Evolutionary conservation across 2,888 invertebrate species (phyloP).

Genomic region (Dromius quadrimaculatus): DNA sequence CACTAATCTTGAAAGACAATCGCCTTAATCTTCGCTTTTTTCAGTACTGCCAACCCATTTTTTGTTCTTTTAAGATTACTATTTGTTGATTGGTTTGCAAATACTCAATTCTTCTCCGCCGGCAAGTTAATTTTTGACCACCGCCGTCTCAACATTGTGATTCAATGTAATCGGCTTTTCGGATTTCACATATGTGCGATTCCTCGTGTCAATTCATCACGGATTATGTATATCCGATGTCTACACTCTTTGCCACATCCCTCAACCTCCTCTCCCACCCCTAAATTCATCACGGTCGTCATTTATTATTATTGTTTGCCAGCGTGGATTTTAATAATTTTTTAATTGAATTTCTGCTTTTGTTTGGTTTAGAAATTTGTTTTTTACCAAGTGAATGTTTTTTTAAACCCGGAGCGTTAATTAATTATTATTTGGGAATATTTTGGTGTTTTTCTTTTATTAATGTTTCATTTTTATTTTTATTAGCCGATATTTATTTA

Average conservation of each 20-base stretch:
- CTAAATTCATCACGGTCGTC: too few species aligned
- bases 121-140: too few species aligned
- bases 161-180: conserved; percentile 55
- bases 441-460: conserved; percentile 6
- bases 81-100: too few species aligned
- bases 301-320: conserved; percentile 27
- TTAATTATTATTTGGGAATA: conserved; percentile 23
- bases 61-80: too few species aligned
- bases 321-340: conserved; percentile 36
- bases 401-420: conserved; percentile 27
- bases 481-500: not conserved
- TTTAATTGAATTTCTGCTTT: conserved; percentile 39
- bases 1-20: too few species aligned
- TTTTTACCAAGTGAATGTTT: conserved; percentile 30
- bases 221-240: conserved; percentile 57
- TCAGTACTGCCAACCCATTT: too few species aligned
- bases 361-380: conserved; percentile 29
- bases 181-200: conserved; percentile 57
- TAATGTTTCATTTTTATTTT: conserved; percentile 3
- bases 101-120: too few species aligned
- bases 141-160: conserved; percentile 50
- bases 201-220: conserved; percentile 57
- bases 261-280: not conserved
- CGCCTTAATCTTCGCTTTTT: too few species aligned
- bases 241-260: conserved; percentile 2